phyloP scores from a whole-genome alignment of 1,140 invertebrate genomes.

The Drosophila cardini region DNA sequence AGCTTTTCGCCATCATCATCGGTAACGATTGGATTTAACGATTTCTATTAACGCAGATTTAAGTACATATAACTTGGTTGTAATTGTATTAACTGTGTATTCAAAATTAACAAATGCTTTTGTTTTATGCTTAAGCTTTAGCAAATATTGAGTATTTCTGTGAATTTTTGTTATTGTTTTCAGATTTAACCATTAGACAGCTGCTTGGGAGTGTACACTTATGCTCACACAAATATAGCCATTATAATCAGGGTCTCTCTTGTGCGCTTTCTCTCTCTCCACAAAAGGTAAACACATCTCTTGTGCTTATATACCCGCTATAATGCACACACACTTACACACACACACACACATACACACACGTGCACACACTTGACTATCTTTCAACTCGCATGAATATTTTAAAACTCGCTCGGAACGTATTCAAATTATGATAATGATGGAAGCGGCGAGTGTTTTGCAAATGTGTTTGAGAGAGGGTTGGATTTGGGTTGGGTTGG shows the following conservation, averaged over 20 bases:
- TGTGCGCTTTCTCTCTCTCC: not conserved
- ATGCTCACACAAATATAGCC: constrained; percentile 54
- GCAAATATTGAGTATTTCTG: not conserved
- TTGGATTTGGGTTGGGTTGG: constrained; percentile 1
- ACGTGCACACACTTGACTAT: constrained; percentile 73
- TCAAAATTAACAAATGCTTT: not conserved
- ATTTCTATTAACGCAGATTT: no score
- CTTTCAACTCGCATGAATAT: constrained; percentile 73
- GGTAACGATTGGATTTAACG: no score
- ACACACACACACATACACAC: constrained; percentile 27
- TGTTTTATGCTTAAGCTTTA: not conserved
- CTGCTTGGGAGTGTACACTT: not conserved
- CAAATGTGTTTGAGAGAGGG: constrained; percentile 25
- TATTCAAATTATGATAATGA: constrained; percentile 81
- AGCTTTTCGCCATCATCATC: no score
- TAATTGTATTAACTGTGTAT: no score
- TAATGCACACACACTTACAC: constrained; percentile 59
- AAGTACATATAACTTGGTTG: no score
- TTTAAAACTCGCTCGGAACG: constrained; percentile 68
- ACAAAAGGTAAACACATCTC: constrained; percentile 26
- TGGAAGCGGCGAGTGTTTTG: constrained; percentile 59
- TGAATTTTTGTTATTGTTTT: constrained; percentile 6
- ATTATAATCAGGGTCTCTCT: constrained; percentile 48
- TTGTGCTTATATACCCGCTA: constrained; percentile 1
- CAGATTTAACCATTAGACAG: constrained; percentile 22